phyloP scores from a whole-genome alignment of 92 coral and sea anemone genomes.

The Isaurus tuberculatus region DNA sequence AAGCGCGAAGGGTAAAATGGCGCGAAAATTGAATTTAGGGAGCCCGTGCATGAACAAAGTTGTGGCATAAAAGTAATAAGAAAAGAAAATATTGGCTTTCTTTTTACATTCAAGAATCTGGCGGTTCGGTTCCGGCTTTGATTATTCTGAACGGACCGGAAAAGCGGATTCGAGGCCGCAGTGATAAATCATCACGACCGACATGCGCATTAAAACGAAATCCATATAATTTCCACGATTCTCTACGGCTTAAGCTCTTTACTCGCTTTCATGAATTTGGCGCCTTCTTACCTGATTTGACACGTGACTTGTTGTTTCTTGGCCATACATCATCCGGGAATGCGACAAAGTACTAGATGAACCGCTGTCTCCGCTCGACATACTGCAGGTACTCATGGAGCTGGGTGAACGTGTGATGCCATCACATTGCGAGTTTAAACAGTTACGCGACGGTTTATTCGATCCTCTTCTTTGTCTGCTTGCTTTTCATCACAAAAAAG shows the following conservation, averaged over 20 bases:
- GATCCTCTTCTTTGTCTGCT: conserved; percentile 64
- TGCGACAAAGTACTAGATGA: conserved; percentile 62
- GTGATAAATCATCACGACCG: too few relatives aligned
- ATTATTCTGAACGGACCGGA: too few relatives aligned
- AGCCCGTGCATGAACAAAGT: too few relatives aligned
- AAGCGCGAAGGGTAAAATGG: too few relatives aligned
- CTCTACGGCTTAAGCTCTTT: background rate
- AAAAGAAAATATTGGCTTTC: too few relatives aligned
- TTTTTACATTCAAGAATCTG: too few relatives aligned
- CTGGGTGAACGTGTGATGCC: conserved; percentile 78
- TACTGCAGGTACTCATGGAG: conserved; percentile 73
- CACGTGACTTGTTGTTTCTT: conserved; percentile 26
- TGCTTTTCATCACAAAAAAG: conserved; percentile 8
- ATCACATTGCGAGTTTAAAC: conserved; percentile 61
- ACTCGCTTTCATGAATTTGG: background rate
- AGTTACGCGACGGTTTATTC: conserved; percentile 53
- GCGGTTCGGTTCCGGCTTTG: too few relatives aligned
- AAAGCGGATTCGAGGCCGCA: too few relatives aligned
- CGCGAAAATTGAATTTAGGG: too few relatives aligned
- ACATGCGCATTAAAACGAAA: too few relatives aligned
- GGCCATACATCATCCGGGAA: conserved; percentile 44
- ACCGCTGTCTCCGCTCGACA: conserved; percentile 80
- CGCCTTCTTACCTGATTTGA: conserved; percentile 32
- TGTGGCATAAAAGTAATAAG: too few relatives aligned
- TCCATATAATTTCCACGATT: background rate